Conservation (phyloP, 2,888 invertebrate species). For the Epirrhoe alternata region DNA sequence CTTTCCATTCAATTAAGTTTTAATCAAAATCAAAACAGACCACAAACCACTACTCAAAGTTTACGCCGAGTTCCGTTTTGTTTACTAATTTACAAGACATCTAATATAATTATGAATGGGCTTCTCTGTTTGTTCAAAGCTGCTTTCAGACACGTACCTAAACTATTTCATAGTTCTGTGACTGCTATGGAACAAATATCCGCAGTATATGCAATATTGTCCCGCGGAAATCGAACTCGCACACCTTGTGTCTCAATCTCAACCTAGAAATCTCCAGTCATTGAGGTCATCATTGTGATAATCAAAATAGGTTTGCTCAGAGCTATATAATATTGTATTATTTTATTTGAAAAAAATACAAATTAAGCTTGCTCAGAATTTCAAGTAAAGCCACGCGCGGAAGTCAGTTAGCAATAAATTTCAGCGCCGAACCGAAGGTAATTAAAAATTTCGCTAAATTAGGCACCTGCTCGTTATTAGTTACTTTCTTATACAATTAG, state of each 20-base stretch:
- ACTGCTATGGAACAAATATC: not conserved
- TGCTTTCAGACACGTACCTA: not conserved
- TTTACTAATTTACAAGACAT: conserved; percentile 21
- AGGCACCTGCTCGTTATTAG: conserved; percentile 38
- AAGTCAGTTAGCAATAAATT: conserved; percentile 29
- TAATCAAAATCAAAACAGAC: conserved; percentile 30
- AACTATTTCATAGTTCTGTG: not conserved
- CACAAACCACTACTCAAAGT: conserved; percentile 26
- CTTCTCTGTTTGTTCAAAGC: conserved; percentile 15
- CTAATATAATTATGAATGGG: conserved; percentile 15
- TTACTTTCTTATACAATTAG: conserved; percentile 34
- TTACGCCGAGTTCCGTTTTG: conserved; percentile 15
- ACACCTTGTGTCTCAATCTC: no score
- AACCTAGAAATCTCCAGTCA: no score
- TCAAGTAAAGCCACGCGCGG: not conserved
- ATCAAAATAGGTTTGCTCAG: no score
- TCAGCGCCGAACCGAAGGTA: conserved; percentile 30
- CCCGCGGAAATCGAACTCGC: no score
- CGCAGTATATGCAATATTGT: no score
- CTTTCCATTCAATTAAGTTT: conserved; percentile 26
- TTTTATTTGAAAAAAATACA: no score
- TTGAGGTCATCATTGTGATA: no score
- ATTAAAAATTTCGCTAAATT: conserved; percentile 40
- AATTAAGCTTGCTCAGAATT: no score
- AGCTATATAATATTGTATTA: no score